Evolutionary conservation across 2,888 invertebrate species (phyloP).

Genomic region (Dorcus hopei): DNA sequence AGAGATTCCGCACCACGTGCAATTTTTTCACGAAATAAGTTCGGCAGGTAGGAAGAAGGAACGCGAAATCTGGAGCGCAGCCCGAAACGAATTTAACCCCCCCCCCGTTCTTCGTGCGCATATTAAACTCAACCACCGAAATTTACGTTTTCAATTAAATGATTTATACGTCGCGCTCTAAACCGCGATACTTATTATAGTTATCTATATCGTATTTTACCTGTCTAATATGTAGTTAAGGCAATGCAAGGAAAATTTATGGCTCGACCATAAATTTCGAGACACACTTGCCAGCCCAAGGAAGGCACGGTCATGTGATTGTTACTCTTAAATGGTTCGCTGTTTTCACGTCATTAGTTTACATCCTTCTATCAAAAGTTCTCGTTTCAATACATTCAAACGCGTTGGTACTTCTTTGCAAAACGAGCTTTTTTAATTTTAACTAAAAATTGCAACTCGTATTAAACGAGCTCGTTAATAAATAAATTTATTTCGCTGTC

Average conservation of each 20-base stretch:
- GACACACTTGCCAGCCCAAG: slow-evolving; percentile 23
- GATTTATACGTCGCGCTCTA: slow-evolving; percentile 30
- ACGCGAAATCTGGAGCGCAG: too few species aligned
- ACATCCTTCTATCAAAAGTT: background rate
- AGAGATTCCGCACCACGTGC: too few species aligned
- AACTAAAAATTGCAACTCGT: too few species aligned
- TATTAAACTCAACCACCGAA: slow-evolving; percentile 17
- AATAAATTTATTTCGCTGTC: too few species aligned
- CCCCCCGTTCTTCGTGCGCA: background rate
- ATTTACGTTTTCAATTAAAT: slow-evolving; percentile 31
- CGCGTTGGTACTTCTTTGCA: too few species aligned
- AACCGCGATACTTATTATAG: slow-evolving; percentile 26
- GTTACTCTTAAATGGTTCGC: slow-evolving; percentile 10
- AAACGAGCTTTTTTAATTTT: too few species aligned
- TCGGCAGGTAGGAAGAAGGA: too few species aligned
- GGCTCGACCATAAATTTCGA: slow-evolving; percentile 30
- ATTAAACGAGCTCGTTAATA: too few species aligned
- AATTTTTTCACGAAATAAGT: too few species aligned
- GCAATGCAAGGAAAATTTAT: slow-evolving; percentile 29
- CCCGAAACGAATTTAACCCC: background rate
- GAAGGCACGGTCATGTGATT: slow-evolving; percentile 17
- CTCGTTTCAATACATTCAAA: too few species aligned
- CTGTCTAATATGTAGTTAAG: slow-evolving; percentile 34
- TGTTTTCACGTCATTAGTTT: slow-evolving; percentile 8
- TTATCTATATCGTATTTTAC: slow-evolving; percentile 33